phyloP scores from a whole-genome alignment of 1,140 invertebrate genomes.

The Panulirus ornatus region DNA sequence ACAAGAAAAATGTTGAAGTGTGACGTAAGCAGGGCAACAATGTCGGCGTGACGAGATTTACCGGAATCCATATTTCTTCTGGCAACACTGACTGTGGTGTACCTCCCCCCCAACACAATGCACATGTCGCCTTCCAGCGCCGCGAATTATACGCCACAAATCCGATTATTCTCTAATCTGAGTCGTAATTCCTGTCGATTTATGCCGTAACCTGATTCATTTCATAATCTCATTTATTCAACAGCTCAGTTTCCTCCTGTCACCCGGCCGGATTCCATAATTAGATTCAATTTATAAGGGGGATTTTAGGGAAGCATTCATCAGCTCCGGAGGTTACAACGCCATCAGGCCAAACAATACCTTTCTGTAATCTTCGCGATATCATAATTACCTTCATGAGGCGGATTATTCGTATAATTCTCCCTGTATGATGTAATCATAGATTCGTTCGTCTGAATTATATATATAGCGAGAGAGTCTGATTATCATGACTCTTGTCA shows the following conservation, averaged over 20 bases:
- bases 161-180: slow-evolving; percentile 31
- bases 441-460: neutral
- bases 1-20: no score
- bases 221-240: slow-evolving; percentile 52
- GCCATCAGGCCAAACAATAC: neutral
- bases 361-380: slow-evolving; percentile 17
- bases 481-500: neutral
- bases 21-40: no score
- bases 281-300: slow-evolving; percentile 42
- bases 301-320: no score
- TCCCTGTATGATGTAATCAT: neutral
- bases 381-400: slow-evolving; percentile 3
- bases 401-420: neutral
- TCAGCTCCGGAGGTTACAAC: neutral
- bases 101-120: no score
- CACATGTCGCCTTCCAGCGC: no score
- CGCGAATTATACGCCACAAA: slow-evolving; percentile 8
- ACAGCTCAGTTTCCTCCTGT: slow-evolving; percentile 43
- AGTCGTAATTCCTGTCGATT: slow-evolving; percentile 13
- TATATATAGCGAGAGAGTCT: neutral
- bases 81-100: no score
- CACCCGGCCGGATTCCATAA: slow-evolving; percentile 25
- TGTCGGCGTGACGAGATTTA: no score
- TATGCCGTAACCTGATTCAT: slow-evolving; percentile 42
- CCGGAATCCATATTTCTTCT: neutral